phyloP scores from a whole-genome alignment of 2,888 invertebrate species.

The Pristionchus exspectatus region DNA sequence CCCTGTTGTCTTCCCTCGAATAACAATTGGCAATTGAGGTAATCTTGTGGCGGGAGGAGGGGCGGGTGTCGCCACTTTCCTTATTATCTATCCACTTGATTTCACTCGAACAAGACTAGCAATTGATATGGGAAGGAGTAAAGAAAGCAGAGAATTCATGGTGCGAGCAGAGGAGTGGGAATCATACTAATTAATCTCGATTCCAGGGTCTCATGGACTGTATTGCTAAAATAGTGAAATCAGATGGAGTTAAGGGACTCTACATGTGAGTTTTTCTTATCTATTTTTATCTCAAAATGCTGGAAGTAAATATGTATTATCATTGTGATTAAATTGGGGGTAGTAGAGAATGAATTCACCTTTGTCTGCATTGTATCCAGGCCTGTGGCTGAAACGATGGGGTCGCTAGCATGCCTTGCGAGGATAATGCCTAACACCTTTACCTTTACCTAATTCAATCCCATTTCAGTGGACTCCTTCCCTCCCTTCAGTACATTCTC shows the following conservation, averaged over 20 bases:
- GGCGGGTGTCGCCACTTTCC: conserved; percentile 93
- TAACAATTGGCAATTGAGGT: conserved; percentile 61
- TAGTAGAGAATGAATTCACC: too few relatives aligned
- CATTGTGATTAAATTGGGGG: too few relatives aligned
- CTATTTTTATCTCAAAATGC: neutral
- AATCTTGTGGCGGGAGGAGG: conserved; percentile 94
- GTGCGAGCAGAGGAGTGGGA: neutral
- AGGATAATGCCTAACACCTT: too few relatives aligned
- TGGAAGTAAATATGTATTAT: neutral
- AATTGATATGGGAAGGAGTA: conserved; percentile 91
- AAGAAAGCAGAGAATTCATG: conserved; percentile 64
- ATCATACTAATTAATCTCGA: neutral
- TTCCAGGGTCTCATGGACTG: conserved; percentile 88
- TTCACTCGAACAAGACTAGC: conserved; percentile 92
- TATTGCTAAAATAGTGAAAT: conserved; percentile 86
- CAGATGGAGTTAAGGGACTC: conserved; percentile 89
- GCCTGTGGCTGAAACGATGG: too few relatives aligned
- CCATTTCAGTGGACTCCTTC: conserved; percentile 86
- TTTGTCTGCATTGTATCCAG: too few relatives aligned
- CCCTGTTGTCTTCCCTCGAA: neutral
- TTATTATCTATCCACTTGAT: conserved; percentile 95
- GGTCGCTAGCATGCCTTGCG: too few relatives aligned
- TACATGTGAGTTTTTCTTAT: conserved; percentile 83
- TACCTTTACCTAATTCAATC: conserved; percentile 4
- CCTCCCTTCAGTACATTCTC: conserved; percentile 91